Conservation (phyloP, 2,888 invertebrate species). For the Graphium colonna region DNA sequence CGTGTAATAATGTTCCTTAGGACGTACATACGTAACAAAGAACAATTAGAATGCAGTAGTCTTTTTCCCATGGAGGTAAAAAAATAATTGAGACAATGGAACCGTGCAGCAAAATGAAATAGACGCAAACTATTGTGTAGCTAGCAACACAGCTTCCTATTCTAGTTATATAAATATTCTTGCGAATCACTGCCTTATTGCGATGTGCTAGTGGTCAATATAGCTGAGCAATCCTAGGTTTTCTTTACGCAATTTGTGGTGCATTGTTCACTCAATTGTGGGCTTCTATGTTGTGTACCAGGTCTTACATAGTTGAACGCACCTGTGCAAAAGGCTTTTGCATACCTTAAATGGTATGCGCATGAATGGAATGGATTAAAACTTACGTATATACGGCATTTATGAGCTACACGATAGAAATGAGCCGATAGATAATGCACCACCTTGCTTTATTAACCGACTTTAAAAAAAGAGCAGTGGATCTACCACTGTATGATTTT, state of each 20-base stretch:
- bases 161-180: neutral
- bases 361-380: neutral
- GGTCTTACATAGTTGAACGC: constrained; percentile 11
- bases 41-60: constrained; percentile 11
- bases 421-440: too few relatives aligned
- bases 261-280: constrained; percentile 11
- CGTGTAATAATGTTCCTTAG: neutral
- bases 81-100: constrained; percentile 19
- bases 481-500: too few relatives aligned
- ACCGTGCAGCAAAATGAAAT: constrained; percentile 19
- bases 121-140: constrained; percentile 17
- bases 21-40: constrained; percentile 11
- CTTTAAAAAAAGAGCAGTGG: too few relatives aligned
- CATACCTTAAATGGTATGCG: neutral
- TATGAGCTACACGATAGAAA: too few relatives aligned
- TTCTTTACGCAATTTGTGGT: constrained; percentile 3
- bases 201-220: neutral
- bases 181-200: neutral
- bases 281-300: neutral
- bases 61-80: constrained; percentile 17
- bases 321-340: constrained; percentile 14
- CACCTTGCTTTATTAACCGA: too few relatives aligned
- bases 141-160: constrained; percentile 10
- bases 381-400: neutral
- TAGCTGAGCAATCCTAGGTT: neutral